Evolutionary conservation across 2,113 vertebrate species (phyloP).

Genomic region (Caracal caracal): DNA sequence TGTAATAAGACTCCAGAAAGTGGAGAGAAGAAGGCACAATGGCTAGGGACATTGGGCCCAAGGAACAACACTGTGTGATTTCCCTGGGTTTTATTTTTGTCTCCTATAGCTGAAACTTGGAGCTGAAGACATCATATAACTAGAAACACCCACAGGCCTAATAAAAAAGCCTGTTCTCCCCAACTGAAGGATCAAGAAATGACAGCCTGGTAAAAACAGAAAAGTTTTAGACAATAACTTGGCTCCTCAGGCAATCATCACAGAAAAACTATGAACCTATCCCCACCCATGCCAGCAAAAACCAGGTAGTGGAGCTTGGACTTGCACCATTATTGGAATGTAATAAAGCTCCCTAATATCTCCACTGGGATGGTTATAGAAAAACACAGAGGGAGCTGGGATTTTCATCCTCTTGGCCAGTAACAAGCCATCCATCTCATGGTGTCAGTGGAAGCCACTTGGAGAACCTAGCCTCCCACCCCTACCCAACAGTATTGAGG

Average conservation of each 20-base stretch:
- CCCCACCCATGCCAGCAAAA: background rate
- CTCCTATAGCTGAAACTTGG: background rate
- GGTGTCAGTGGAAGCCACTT: background rate
- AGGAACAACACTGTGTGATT: background rate
- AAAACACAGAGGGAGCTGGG: background rate
- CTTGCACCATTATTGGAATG: background rate
- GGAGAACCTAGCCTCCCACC: background rate
- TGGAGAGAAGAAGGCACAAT: background rate
- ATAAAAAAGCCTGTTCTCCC: background rate
- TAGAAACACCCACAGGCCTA: background rate
- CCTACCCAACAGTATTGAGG: background rate
- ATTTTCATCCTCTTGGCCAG: background rate
- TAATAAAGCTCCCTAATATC: background rate
- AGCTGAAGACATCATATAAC: background rate
- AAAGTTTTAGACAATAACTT: background rate
- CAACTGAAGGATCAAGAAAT: background rate
- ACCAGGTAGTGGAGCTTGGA: background rate
- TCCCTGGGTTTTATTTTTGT: background rate
- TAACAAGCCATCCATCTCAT: background rate
- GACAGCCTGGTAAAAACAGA: background rate
- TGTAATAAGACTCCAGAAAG: too few species aligned
- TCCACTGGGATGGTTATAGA: background rate
- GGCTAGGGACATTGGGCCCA: background rate
- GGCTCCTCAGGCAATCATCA: background rate
- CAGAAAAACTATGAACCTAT: background rate